These are phyloP conservation scores for Drosophila kurseongensis DNA, from an alignment of 1,140 invertebrate genomes.

Conservation along the genomic window DNA sequence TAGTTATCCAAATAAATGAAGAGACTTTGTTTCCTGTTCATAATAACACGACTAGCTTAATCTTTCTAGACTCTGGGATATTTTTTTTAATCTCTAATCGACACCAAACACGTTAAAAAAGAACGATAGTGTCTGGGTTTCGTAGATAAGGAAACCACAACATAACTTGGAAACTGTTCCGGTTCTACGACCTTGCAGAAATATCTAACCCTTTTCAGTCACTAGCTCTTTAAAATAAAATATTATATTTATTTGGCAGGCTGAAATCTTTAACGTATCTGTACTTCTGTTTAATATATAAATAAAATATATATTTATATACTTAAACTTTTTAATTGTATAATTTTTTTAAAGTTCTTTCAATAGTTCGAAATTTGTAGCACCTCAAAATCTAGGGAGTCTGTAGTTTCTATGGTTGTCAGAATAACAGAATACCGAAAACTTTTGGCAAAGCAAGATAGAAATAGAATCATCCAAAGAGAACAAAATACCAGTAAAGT, in stretches of 20 bases:
- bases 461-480: constrained; percentile 1
- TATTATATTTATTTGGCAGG: neutral
- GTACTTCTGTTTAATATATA: no score
- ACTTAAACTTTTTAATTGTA: no score
- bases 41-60: neutral
- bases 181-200: neutral
- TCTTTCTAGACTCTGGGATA: no score
- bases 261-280: no score
- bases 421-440: constrained; percentile 1
- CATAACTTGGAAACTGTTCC: constrained; percentile 8
- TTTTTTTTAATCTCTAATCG: constrained; percentile 11
- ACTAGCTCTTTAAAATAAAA: neutral
- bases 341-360: no score
- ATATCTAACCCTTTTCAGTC: neutral
- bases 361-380: neutral
- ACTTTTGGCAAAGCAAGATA: neutral
- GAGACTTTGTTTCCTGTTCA: neutral
- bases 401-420: neutral
- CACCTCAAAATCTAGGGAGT: neutral
- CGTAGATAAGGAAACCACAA: constrained; percentile 29
- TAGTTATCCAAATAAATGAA: neutral
- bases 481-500: constrained; percentile 5
- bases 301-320: no score
- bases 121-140: constrained; percentile 7
- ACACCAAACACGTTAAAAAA: neutral